These are phyloP conservation scores for Argyra leucocephala DNA, from an alignment of 2,888 invertebrate species.

Conservation along the genomic window DNA sequence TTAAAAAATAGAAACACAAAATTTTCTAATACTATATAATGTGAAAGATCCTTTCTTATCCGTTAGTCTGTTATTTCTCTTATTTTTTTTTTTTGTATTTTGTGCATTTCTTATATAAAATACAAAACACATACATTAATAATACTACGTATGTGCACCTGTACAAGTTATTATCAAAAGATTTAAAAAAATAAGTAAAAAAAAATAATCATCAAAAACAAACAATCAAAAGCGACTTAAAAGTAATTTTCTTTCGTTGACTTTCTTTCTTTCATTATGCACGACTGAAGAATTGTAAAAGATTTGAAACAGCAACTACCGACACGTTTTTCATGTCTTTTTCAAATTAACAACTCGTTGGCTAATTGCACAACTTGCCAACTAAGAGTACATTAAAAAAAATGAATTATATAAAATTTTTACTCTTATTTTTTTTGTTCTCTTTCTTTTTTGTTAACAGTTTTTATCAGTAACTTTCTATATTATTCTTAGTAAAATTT, in stretches of 20 bases:
- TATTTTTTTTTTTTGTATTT: no score
- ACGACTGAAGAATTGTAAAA: slow-evolving; percentile 4
- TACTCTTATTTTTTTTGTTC: not conserved
- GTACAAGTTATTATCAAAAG: no score
- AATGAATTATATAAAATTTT: not conserved
- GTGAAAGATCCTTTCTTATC: no score
- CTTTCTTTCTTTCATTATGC: no score
- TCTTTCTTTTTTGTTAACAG: not conserved
- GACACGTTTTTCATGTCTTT: slow-evolving; percentile 16
- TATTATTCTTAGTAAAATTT: no score
- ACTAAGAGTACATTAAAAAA: not conserved
- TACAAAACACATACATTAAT: no score
- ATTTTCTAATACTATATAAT: no score
- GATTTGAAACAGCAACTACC: not conserved
- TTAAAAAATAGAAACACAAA: no score
- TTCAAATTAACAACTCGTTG: slow-evolving; percentile 20
- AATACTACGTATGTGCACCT: no score
- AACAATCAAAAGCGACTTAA: not conserved
- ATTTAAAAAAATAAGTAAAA: not conserved
- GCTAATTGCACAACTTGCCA: slow-evolving; percentile 17
- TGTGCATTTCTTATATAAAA: no score
- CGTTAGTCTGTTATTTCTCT: no score
- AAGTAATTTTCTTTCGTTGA: not conserved
- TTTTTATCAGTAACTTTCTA: not conserved
- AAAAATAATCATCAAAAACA: not conserved